Conservation (phyloP, 1,140 invertebrate species). For the Aphis gossypii region DNA sequence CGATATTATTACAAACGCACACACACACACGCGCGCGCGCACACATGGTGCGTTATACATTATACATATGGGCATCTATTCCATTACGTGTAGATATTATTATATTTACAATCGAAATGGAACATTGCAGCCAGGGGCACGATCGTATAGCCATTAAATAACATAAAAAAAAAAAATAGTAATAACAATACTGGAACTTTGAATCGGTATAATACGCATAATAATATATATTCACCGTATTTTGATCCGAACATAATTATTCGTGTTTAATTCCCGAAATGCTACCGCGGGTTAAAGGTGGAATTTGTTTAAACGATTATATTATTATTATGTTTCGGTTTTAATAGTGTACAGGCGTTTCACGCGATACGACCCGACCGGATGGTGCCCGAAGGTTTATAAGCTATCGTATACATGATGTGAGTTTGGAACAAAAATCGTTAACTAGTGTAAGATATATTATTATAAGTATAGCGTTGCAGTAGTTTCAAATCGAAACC, state of each 20-base stretch:
- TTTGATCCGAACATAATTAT: conserved; percentile 46
- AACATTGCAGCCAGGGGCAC: conserved; percentile 24
- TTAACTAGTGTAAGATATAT: neutral
- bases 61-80: neutral
- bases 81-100: neutral
- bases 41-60: neutral
- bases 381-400: neutral
- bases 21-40: neutral
- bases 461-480: neutral
- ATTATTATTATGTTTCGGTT: neutral
- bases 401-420: neutral
- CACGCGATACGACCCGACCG: neutral
- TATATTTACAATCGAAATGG: conserved; percentile 25
- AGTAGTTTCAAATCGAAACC: neutral
- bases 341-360: neutral
- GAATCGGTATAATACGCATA: neutral
- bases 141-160: neutral
- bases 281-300: conserved; percentile 38
- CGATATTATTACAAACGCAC: neutral
- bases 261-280: conserved; percentile 35
- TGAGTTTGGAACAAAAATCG: neutral
- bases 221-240: neutral
- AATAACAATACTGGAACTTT: conserved; percentile 17
- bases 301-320: conserved; percentile 40
- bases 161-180: neutral